Evolutionary conservation across 2,797 vertebrate species (phyloP).

Genomic region (Nannoperca australis): DNA sequence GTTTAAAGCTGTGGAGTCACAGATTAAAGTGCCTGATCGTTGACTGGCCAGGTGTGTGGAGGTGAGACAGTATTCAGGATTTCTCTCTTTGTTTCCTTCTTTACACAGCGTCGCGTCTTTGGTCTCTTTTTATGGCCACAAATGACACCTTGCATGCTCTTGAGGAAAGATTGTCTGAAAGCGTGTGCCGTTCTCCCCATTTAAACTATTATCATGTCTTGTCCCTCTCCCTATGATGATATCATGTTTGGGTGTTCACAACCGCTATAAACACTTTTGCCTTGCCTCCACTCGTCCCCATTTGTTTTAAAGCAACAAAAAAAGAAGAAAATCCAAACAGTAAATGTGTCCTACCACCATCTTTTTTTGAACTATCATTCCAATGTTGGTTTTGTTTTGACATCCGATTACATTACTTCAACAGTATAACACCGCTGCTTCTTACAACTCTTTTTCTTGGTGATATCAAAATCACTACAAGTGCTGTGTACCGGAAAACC

Average conservation of each 20-base stretch:
- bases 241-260: neutral
- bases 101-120: no score
- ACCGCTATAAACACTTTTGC: neutral
- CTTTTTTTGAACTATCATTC: neutral
- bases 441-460: neutral
- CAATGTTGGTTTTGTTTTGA: neutral
- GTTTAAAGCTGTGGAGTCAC: conserved; percentile 7
- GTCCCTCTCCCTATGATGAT: no score
- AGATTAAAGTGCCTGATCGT: no score
- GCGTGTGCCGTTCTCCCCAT: neutral
- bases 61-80: neutral
- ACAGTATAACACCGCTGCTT: neutral
- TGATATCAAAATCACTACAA: neutral
- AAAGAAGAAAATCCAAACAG: neutral
- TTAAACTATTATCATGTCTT: neutral
- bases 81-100: neutral
- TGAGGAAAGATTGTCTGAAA: neutral
- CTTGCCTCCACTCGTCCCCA: neutral
- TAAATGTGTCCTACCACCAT: neutral
- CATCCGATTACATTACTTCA: neutral
- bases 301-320: neutral
- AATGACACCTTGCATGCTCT: neutral
- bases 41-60: neutral
- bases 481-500: neutral
- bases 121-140: neutral